Conservation (phyloP, 2,888 invertebrate species). For the Eupsilia transversa region DNA sequence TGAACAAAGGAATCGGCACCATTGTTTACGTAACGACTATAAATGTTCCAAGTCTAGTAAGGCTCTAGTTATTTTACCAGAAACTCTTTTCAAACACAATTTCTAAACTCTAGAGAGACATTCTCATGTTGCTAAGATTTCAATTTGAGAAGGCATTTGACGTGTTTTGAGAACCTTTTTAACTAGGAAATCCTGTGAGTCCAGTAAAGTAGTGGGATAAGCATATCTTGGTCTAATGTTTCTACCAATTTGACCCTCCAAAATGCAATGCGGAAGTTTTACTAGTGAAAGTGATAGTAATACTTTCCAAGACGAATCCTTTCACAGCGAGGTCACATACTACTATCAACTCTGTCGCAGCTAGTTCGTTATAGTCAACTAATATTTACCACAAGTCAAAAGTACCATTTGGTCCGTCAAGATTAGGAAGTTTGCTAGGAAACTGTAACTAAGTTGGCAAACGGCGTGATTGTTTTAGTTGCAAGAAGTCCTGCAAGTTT, state of each 20-base stretch:
- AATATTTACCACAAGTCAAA: slow-evolving; percentile 45
- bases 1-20: no score
- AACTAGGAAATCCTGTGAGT: background rate
- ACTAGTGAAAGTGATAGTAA: no score
- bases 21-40: slow-evolving; percentile 46
- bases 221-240: background rate
- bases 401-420: slow-evolving; percentile 42
- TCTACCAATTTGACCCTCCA: no score
- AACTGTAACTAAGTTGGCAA: slow-evolving; percentile 41
- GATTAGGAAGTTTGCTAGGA: slow-evolving; percentile 50
- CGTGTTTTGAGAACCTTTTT: background rate
- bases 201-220: background rate
- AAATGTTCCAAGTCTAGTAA: slow-evolving; percentile 31
- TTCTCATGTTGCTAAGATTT: no score
- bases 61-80: slow-evolving; percentile 6
- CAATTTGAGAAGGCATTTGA: background rate
- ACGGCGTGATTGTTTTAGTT: slow-evolving; percentile 55
- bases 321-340: background rate
- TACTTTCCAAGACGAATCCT: no score
- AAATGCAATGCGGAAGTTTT: no score
- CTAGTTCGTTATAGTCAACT: background rate
- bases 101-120: background rate
- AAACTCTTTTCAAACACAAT: slow-evolving; percentile 5
- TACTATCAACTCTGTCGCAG: background rate
- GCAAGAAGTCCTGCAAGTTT: slow-evolving; percentile 44